A percentile compares a stretch with the other conserved stretches of the same genome.
These are phyloP conservation scores for Gortyna flavago DNA, from an alignment of 2,888 invertebrate genomes.

Conservation along the genomic window DNA sequence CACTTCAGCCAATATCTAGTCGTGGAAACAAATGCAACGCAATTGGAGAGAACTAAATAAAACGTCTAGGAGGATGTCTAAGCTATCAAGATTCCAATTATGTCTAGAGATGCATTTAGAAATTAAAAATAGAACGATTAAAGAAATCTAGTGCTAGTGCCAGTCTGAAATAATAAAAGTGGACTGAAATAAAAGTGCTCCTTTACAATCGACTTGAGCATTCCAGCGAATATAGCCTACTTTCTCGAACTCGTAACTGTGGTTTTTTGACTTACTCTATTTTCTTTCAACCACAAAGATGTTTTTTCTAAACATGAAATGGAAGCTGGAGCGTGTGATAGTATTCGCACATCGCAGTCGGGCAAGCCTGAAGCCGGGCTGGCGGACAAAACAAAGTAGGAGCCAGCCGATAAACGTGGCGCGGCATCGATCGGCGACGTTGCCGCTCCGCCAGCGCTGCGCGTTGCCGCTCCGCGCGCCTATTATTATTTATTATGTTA, in stretches of 20 bases:
- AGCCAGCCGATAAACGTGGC: conserved; percentile 70
- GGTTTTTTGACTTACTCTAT: conserved; percentile 24
- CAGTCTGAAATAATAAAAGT: conserved; percentile 22
- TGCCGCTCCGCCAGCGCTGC: conserved; percentile 75
- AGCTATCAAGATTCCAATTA: conserved; percentile 15
- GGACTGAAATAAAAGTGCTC: conserved; percentile 24
- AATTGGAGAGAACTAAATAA: conserved; percentile 15
- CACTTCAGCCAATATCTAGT: background rate
- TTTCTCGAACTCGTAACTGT: conserved; percentile 33
- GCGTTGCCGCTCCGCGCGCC: conserved; percentile 74
- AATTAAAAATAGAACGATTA: conserved; percentile 25
- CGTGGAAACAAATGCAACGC: background rate
- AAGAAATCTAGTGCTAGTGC: conserved; percentile 12
- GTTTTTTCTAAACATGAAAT: conserved; percentile 35
- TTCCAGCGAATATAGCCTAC: conserved; percentile 33
- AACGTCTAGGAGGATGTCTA: conserved; percentile 2
- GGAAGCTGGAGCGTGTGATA: conserved; percentile 52
- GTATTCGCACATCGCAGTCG: conserved; percentile 49
- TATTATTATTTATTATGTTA: conserved; percentile 80
- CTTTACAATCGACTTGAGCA: conserved; percentile 33
- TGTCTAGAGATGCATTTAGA: conserved; percentile 27
- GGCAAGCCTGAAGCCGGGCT: conserved; percentile 51
- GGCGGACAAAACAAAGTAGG: conserved; percentile 69
- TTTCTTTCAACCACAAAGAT: conserved; percentile 33
- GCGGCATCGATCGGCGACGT: conserved; percentile 78